These are phyloP conservation scores for Agrilus biguttatus DNA, from an alignment of 2,888 invertebrate genomes.

Conservation along the genomic window DNA sequence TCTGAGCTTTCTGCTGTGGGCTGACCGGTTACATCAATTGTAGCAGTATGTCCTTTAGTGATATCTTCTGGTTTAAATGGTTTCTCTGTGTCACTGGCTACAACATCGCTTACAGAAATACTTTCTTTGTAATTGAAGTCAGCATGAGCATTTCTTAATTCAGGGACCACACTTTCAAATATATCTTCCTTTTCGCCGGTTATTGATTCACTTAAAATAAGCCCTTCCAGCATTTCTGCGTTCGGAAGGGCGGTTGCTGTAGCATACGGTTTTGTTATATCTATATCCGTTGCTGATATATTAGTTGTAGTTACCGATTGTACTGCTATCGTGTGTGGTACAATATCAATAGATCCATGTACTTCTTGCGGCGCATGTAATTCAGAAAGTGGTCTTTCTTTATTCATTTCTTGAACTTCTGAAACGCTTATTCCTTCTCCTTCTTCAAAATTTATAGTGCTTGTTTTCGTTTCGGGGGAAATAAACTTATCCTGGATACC, in stretches of 20 bases:
- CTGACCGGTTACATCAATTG: conserved; percentile 30
- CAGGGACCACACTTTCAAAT: conserved; percentile 30
- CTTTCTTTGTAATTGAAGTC: conserved; percentile 41
- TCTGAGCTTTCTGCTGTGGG: conserved; percentile 41
- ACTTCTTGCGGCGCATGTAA: conserved; percentile 28
- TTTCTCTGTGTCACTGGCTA: conserved; percentile 41
- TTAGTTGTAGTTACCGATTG: conserved; percentile 40
- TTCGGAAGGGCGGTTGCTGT: conserved; percentile 32
- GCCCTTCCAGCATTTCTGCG: conserved; percentile 37
- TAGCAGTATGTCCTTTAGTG: conserved; percentile 28
- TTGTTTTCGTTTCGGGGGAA: conserved; percentile 39
- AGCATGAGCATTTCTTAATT: conserved; percentile 31
- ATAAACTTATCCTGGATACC: conserved; percentile 28
- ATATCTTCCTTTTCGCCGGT: conserved; percentile 43
- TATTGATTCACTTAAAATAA: conserved; percentile 41
- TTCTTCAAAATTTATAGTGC: conserved; percentile 37
- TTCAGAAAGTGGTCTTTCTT: conserved; percentile 34
- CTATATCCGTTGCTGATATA: conserved; percentile 24
- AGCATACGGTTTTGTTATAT: conserved; percentile 14
- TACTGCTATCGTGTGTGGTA: conserved; percentile 41
- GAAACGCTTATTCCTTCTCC: conserved; percentile 45
- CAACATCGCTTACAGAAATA: conserved; percentile 39
- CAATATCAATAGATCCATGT: conserved; percentile 38
- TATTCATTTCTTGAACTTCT: conserved; percentile 36
- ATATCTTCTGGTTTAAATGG: conserved; percentile 27